Conservation (phyloP, 1,140 invertebrate species). For the Proctacanthus coquilletti region DNA sequence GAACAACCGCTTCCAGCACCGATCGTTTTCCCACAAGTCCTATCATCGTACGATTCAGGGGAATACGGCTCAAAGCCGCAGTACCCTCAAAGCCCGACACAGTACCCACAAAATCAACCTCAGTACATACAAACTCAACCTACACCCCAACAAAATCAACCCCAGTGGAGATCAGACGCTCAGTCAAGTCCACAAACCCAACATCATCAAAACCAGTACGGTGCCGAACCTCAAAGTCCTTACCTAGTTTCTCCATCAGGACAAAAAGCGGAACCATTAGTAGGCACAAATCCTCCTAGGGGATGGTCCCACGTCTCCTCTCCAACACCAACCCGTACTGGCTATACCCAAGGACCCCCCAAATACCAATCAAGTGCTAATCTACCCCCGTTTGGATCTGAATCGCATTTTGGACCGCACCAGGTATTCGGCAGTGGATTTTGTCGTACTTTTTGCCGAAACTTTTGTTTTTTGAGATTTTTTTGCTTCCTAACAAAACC, state of each 20-base stretch:
- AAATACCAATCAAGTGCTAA: background rate
- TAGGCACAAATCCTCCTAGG: background rate
- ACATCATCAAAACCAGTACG: background rate
- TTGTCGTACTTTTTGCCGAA: no score
- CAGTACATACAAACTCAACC: conserved; percentile 22
- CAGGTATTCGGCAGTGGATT: no score
- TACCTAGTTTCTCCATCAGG: conserved; percentile 3
- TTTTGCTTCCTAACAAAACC: no score
- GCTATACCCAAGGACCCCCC: background rate
- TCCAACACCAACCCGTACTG: background rate
- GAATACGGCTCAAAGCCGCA: no score
- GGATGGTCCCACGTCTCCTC: background rate
- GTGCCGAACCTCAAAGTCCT: no score
- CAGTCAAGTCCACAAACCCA: background rate
- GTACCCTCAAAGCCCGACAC: no score
- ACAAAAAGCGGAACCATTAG: background rate
- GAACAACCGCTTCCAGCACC: conserved; percentile 8
- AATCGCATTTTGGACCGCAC: background rate
- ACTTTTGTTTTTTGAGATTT: no score
- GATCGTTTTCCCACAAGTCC: no score
- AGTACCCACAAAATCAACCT: conserved; percentile 12
- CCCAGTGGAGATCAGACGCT: background rate
- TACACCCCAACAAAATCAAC: background rate
- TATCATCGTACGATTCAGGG: no score
- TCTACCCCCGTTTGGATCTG: background rate